Conservation (phyloP, 2,797 vertebrate genomes). For the Cygnus olor region DNA sequence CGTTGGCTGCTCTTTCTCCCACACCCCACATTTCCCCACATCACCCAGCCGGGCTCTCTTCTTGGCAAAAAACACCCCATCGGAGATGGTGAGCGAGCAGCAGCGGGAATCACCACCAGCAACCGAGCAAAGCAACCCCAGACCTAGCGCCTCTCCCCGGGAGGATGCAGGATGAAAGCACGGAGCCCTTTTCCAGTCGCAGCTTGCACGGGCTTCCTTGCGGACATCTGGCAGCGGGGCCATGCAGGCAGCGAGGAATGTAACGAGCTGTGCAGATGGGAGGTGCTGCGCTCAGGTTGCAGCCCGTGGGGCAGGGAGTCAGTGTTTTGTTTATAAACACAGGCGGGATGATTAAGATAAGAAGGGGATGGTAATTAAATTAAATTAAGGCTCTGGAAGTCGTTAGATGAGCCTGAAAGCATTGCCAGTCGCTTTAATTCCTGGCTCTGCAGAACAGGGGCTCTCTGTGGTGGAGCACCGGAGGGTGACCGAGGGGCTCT, state of each 20-base stretch:
- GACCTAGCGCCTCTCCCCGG: constrained; percentile 6
- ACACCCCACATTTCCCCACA: not conserved
- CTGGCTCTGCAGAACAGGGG: not conserved
- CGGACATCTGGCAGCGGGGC: constrained; percentile 59
- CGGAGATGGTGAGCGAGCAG: not conserved
- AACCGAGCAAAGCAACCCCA: not conserved
- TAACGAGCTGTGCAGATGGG: constrained; percentile 68
- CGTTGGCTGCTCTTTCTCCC: not conserved
- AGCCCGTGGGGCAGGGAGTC: constrained; percentile 61
- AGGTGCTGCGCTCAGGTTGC: constrained; percentile 62
- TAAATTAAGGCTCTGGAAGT: constrained; percentile 73
- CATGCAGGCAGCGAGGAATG: not conserved
- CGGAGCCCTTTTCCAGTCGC: constrained; percentile 37
- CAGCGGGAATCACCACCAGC: not conserved
- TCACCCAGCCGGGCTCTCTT: not conserved
- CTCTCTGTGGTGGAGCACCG: not conserved
- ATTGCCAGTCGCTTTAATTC: not conserved
- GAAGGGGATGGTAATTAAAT: constrained; percentile 74
- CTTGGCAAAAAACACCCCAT: not conserved
- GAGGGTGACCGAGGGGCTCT: not conserved
- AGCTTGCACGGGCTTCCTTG: constrained; percentile 43
- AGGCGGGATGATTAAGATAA: constrained; percentile 69
- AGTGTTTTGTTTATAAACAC: constrained; percentile 75
- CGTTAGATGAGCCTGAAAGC: constrained; percentile 56
- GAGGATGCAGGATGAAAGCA: not conserved